Percentiles rank a stretch among this genome's conserved stretches.
These are phyloP conservation scores for Dolichoris vasculosae DNA, from an alignment of 1,140 invertebrate species.

Conservation along the genomic window DNA sequence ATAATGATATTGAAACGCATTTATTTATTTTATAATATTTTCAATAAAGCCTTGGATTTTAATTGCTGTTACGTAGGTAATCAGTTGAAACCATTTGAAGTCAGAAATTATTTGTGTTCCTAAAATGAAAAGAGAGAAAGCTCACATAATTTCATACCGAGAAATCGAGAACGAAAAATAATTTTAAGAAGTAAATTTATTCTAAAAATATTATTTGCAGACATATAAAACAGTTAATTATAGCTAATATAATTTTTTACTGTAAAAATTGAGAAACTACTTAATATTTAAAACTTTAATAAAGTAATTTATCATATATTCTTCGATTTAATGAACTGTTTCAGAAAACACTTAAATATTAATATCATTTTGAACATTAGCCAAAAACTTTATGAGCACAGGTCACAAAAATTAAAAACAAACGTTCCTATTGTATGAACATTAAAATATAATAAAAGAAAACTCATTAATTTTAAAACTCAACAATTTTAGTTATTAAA, in stretches of 20 bases:
- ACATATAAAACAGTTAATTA: not conserved
- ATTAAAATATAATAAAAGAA: not conserved
- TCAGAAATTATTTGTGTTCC: not conserved
- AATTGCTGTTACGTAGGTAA: not conserved
- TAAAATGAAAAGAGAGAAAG: not conserved
- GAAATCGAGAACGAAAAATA: slow-evolving; percentile 13
- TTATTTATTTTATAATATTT: not conserved
- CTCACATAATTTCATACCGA: not conserved
- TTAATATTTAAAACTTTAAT: not conserved
- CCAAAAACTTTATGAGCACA: slow-evolving; percentile 29
- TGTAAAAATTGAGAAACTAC: not conserved
- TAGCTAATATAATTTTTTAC: not conserved
- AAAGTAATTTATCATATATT: not conserved
- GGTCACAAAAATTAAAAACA: slow-evolving; percentile 25
- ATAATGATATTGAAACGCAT: no score
- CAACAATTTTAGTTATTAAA: not conserved
- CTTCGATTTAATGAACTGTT: slow-evolving; percentile 10
- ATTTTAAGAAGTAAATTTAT: not conserved
- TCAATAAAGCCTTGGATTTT: not conserved
- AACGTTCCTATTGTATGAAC: not conserved
- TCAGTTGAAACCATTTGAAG: slow-evolving; percentile 3
- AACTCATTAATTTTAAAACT: no score
- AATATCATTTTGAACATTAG: slow-evolving; percentile 42
- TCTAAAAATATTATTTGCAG: not conserved
- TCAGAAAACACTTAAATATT: slow-evolving; percentile 32